These are phyloP conservation scores for Berghia stephanieae DNA, from an alignment of 1,140 invertebrate species.

Conservation along the genomic window DNA sequence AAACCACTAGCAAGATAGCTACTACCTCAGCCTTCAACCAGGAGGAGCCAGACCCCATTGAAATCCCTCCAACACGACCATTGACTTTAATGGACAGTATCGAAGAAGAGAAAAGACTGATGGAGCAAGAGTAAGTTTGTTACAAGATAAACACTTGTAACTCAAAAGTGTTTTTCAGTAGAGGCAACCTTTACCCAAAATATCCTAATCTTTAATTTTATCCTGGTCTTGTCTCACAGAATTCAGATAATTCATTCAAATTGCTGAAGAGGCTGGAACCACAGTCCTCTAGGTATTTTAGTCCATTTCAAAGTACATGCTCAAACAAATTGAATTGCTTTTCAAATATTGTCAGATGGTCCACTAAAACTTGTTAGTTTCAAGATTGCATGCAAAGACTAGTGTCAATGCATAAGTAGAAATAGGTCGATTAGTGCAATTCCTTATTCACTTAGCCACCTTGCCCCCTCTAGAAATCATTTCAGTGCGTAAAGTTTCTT, in stretches of 20 bases:
- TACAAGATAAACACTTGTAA: too few species aligned
- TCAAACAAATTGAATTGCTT: too few species aligned
- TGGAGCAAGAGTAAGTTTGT: constrained; percentile 4
- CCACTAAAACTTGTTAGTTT: too few species aligned
- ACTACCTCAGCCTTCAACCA: constrained; percentile 22
- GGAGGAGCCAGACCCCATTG: constrained; percentile 20
- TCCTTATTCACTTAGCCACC: too few species aligned
- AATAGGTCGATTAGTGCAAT: too few species aligned
- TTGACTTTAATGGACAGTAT: constrained; percentile 21
- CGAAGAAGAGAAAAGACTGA: constrained; percentile 12
- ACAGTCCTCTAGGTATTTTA: too few species aligned
- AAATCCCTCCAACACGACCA: constrained; percentile 1
- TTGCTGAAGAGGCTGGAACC: not conserved
- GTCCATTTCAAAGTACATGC: too few species aligned
- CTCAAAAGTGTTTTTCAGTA: not conserved
- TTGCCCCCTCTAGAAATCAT: too few species aligned
- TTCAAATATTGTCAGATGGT: too few species aligned
- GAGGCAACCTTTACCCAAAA: not conserved
- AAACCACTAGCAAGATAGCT: constrained; percentile 22
- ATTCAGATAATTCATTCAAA: not conserved
- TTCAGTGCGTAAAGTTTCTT: too few species aligned
- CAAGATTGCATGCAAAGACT: too few species aligned
- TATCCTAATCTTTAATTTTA: not conserved
- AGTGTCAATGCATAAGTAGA: too few species aligned
- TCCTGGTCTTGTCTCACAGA: not conserved